These are phyloP conservation scores for Ailurus styani DNA, from an alignment of 2,113 vertebrate genomes.

Conservation along the genomic window DNA sequence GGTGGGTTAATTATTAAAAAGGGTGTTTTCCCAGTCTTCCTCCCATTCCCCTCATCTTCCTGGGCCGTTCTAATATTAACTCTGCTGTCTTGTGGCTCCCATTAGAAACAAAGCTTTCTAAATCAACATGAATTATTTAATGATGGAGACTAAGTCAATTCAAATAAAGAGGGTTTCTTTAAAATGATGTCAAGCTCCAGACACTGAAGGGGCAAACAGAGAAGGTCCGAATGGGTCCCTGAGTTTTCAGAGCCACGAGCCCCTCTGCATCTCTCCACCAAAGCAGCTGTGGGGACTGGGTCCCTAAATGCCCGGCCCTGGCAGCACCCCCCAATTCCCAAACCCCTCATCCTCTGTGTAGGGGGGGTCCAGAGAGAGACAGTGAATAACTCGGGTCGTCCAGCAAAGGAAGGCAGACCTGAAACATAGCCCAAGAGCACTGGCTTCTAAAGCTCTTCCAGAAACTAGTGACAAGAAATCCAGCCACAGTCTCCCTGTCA, in stretches of 20 bases:
- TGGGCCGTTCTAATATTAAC: constrained; percentile 64
- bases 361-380: background rate
- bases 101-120: constrained; percentile 77
- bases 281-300: background rate
- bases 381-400: background rate
- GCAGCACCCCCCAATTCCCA: background rate
- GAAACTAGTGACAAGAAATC: background rate
- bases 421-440: accelerated
- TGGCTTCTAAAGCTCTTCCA: background rate
- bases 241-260: background rate
- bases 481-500: background rate
- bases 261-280: background rate
- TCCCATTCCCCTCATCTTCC: constrained; percentile 13
- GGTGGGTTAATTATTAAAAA: background rate
- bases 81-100: constrained; percentile 62
- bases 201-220: background rate
- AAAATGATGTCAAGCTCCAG: constrained; percentile 15
- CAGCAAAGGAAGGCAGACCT: background rate
- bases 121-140: constrained; percentile 80
- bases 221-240: background rate
- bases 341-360: background rate
- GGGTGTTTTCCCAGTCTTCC: background rate
- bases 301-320: background rate
- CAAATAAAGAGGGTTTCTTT: constrained; percentile 64
- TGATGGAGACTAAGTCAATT: constrained; percentile 70